Evolutionary conservation across 2,797 vertebrate species (phyloP), one percentile per base, ranked within the genome.

Genomic region (Yasuhikotakia modesta): DNA sequence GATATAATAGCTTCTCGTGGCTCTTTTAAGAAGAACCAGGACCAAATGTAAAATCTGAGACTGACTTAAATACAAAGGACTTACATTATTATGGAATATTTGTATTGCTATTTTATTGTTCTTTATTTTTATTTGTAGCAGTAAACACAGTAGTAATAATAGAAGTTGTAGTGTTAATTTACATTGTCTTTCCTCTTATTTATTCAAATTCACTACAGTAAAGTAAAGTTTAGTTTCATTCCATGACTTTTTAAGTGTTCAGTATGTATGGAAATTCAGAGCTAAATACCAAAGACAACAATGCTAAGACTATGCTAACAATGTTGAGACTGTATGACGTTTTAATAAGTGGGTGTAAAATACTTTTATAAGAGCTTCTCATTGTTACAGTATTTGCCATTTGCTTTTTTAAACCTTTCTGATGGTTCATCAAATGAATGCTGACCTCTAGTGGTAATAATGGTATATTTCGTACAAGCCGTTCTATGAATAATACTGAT

Each of bases 11-110:
- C 53, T 48, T 70, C 77, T 52, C 43, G 75, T 39, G 75, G 58
- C 81, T 84, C 78, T 85, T 84, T 81, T 90, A 86, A 89, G 90
- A 91, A 89, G 87, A 88, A 88, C 88, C 89, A 90, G 87, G 91
- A 89, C 85, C 80, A 89, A 74, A 71, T 50, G 79, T 65, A 79
- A 64, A 77, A 63, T 79, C 75, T 80, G 67, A 85, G 87, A 90
- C 85, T 84, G 79, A 88, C 68, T 39, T 72, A 53, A 79, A 72
- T 32, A 78, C 70, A 71, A 72, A 79, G 70, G 81, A 73, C 78
- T 75, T 73, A 30, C 78, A 60, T 72, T 66, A 78, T 67, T 46
- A 39, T 61, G 79, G 78, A 61, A 63, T 58, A 79, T 52, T 60
- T 52, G 35, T 80, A 65, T 67, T 24, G 73, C 80, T 87, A 85